Evolutionary conservation across 2,113 vertebrate species (phyloP), one percentile per base, ranked within the genome.

Genomic region (Amazona vittata): DNA sequence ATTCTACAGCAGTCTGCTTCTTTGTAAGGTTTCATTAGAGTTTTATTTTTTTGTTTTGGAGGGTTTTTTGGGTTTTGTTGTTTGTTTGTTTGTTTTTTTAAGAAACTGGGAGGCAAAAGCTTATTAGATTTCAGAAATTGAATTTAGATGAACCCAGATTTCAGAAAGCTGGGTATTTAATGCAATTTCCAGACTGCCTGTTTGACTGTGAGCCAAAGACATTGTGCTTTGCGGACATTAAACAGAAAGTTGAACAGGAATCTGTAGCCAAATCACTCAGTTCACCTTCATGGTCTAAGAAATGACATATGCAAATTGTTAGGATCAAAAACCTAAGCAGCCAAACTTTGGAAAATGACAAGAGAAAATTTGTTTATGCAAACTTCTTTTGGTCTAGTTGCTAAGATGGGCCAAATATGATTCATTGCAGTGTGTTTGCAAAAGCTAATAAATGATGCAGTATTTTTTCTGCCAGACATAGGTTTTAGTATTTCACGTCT

Each of bases 121-220:
- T 10, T 90, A 94, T 93, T 96, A 90, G 57, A 83, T 95, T 96
- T 94, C 69, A 84, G 67, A 93, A 95, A 97, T 59, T 94, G 37
- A 95, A 83, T 96, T 94, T 95, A 75, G 63, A 71, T 83, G 87
- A 85, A 73, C 15, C 35, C 26, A 85, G 81, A 69, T 93, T 96
- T 93, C 89, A 85, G 90, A 95, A 94, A 94, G 87, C 93, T 90
- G 25, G 19, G 12, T 69, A 85, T 73, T 94, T 96, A 96, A 96
- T 95, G 83, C 17, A 90, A 93, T 95, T 94, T 96, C 75, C 81
- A 90, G 71, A 41, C 43, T 65, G 62, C 25, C 39, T 93, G 65
- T 79, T 93, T 94, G 94, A 83, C 35, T 93, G 31, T 84, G 57
- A 93, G 81, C 94, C 91, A 94, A 78, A 89, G 69, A 82, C 21